Evolutionary conservation across 53 echinoderm and acorn worm genomes (phyloP), one percentile per base, ranked within the genome.

Genomic region (Paracentrotus lividus): DNA sequence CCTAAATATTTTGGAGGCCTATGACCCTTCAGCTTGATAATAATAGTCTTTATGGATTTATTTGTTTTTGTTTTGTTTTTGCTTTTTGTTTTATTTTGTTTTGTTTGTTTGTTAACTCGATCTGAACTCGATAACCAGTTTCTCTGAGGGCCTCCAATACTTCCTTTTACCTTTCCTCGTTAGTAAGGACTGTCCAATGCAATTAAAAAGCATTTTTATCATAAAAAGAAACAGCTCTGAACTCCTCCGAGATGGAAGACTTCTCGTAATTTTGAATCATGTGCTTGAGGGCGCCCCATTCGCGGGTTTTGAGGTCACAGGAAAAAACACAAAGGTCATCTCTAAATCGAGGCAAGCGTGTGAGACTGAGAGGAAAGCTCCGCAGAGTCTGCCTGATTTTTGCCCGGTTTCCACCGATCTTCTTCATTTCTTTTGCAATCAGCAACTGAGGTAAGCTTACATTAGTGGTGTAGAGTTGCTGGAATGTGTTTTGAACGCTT

Each of bases 261-360:
- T 38, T 36, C 69, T 16, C 34, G 16, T 14, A 69, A 69, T 36
- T 61, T 69, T 88, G 58, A 55, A 88, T 57, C 53, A 1, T 9
- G 15, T 58, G 16, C 55, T 23, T 43, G 90, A 65, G 61, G 90
- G 90, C 90, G 90, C 67, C 66, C 53, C 24, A 42, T 90, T 90
- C 90, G 90, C 90, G 90, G 90, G 90, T 67, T 90, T 65, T 43
- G 90, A 32, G 90, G 90, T 90, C 90, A 90, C 23, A 61, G 27
- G 27, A 40, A 65, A 59, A 90, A 66, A 49, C 53, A 90, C 90
- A 90, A 90, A 91, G 91, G 91, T 91, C 91, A 91, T 21, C 36
- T 38, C 49, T 23, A 72, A 75, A 91, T 91, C 91, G 91, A 91
- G 91, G 91, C 91, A 91, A 91, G 91, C 76, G 91, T 91, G 91